Conservation (phyloP, 2,113 vertebrate species). For the Trachemys scripta region DNA sequence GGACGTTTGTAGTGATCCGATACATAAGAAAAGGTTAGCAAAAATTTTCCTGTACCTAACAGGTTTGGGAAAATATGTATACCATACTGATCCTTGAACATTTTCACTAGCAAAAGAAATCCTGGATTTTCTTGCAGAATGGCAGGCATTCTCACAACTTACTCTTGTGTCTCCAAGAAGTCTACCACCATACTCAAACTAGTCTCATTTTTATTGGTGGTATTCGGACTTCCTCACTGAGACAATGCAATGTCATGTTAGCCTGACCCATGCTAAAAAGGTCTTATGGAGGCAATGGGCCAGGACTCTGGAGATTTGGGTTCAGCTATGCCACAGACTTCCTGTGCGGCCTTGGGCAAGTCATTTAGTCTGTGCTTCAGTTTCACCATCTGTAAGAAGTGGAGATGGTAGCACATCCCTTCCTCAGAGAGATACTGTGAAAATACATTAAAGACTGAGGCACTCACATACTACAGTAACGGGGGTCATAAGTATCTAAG, state of each 20-base stretch:
- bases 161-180: not conserved
- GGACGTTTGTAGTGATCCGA: not conserved
- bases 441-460: not conserved
- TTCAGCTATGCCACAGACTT: too few relatives aligned
- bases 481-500: not conserved
- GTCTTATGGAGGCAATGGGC: too few relatives aligned
- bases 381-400: not conserved
- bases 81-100: not conserved
- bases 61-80: not conserved
- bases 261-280: too few relatives aligned
- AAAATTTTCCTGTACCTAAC: not conserved
- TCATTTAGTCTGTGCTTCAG: not conserved
- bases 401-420: too few relatives aligned
- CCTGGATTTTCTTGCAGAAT: not conserved
- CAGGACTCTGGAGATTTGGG: too few relatives aligned
- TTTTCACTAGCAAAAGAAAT: not conserved
- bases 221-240: too few relatives aligned
- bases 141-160: not conserved
- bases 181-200: not conserved
- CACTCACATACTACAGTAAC: accelerated
- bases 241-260: too few relatives aligned
- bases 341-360: not conserved
- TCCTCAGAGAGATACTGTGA: not conserved
- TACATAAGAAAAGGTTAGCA: not conserved
- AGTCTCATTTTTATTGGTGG: too few relatives aligned